A percentile compares a stretch with the other conserved stretches of the same genome.
These are phyloP conservation scores for Bufo bufo DNA, from an alignment of 2,113 vertebrate species.

Conservation along the genomic window DNA sequence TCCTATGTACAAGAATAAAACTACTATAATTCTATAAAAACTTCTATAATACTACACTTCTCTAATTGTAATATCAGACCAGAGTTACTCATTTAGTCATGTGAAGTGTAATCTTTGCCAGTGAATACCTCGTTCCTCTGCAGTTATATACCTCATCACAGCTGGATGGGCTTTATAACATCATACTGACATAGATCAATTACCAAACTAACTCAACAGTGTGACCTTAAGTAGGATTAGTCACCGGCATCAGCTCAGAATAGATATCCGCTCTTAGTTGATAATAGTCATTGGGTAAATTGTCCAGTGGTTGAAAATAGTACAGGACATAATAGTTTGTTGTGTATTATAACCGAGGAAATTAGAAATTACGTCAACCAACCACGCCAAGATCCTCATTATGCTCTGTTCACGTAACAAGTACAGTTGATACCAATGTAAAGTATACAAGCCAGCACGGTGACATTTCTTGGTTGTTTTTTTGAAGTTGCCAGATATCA, in stretches of 20 bases:
- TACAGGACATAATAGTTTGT: not conserved
- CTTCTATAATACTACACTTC: not conserved
- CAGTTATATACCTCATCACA: not conserved
- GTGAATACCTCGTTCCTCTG: no score
- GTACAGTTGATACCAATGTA: no score
- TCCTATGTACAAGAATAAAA: not conserved
- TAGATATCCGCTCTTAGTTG: not conserved
- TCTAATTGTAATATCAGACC: no score
- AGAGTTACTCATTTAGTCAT: no score
- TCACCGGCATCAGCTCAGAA: not conserved
- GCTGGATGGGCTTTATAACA: not conserved
- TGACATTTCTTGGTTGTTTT: no score
- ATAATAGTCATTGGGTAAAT: constrained; percentile 17
- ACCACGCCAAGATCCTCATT: not conserved
- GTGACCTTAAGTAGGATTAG: not conserved
- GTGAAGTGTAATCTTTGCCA: no score
- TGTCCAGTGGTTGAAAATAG: not conserved
- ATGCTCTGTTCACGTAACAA: not conserved
- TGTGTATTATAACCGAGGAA: not conserved
- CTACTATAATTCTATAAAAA: not conserved
- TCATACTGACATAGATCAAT: not conserved
- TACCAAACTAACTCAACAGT: not conserved
- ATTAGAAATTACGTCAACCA: not conserved
- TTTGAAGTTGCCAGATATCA: not conserved
- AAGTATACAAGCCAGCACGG: no score